phyloP scores from a whole-genome alignment of 1,140 invertebrate species.

The Pseudomyrmex pallidus region DNA sequence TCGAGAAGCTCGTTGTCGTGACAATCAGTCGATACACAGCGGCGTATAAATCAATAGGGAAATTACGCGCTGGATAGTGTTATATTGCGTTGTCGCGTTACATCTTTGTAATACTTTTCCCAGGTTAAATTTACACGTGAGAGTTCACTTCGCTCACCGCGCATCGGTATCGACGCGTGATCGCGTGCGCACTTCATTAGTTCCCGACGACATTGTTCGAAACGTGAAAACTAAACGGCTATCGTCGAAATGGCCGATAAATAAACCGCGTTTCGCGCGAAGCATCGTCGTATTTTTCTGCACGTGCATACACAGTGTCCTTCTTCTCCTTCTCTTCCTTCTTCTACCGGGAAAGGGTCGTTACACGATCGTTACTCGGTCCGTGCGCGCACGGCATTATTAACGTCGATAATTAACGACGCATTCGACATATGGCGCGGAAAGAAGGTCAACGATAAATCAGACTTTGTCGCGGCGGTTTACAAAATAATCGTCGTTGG shows the following conservation, averaged over 20 bases:
- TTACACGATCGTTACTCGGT: constrained; percentile 9
- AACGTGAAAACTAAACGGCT: constrained; percentile 15
- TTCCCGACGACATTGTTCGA: constrained; percentile 29
- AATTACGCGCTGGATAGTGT: background rate
- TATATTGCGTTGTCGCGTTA: background rate
- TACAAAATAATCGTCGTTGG: constrained; percentile 68
- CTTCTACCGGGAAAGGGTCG: constrained; percentile 1
- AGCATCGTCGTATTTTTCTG: constrained; percentile 11
- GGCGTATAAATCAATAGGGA: constrained; percentile 7
- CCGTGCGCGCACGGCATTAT: constrained; percentile 34
- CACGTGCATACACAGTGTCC: background rate
- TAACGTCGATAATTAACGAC: constrained; percentile 65
- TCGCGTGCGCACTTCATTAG: background rate
- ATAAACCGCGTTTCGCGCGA: constrained; percentile 13
- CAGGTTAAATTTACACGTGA: constrained; percentile 21
- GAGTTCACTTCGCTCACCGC: constrained; percentile 1
- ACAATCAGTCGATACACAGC: background rate
- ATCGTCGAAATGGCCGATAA: constrained; percentile 26
- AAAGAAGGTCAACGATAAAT: constrained; percentile 71
- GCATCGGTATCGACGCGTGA: background rate
- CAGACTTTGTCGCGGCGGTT: constrained; percentile 60
- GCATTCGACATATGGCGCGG: constrained; percentile 55
- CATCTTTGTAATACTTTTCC: constrained; percentile 15
- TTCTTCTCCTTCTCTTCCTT: background rate
- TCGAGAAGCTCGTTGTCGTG: constrained; percentile 14